Conservation (phyloP, 2,797 vertebrate species). For the Myiotriccus ornatus region DNA sequence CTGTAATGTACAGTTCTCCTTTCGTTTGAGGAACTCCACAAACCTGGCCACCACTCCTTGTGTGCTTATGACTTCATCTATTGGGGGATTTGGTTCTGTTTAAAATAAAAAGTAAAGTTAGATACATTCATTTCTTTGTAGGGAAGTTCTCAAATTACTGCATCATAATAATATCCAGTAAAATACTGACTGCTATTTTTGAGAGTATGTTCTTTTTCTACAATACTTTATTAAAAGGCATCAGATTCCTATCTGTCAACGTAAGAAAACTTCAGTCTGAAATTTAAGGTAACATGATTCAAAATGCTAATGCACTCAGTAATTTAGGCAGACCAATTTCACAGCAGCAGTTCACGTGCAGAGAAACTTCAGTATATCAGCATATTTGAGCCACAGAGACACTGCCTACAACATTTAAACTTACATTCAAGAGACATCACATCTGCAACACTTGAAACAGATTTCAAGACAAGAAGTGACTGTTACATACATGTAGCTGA, state of each 20-base stretch:
- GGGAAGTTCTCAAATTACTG: not conserved
- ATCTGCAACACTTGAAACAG: not conserved
- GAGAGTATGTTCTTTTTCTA: not conserved
- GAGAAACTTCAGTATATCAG: not conserved
- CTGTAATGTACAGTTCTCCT: slow-evolving; percentile 84
- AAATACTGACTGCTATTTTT: not conserved
- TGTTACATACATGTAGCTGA: not conserved
- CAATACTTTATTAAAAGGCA: not conserved
- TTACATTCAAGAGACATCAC: not conserved
- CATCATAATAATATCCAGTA: not conserved
- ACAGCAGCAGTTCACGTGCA: not conserved
- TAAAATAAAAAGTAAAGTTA: slow-evolving; percentile 39
- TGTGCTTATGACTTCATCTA: slow-evolving; percentile 96
- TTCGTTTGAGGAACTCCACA: slow-evolving; percentile 86
- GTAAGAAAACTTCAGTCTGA: not conserved
- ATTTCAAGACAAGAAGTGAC: not conserved
- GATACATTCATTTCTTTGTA: not conserved
- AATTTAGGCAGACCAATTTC: not conserved
- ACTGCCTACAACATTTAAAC: not conserved
- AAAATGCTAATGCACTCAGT: not conserved
- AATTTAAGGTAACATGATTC: not conserved
- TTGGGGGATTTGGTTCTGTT: slow-evolving; percentile 95
- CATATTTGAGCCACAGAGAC: not conserved
- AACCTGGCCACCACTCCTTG: slow-evolving; percentile 92
- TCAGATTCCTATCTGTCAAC: not conserved